Percentiles rank a stretch among this genome's conserved stretches.
Evolutionary conservation across 2,797 vertebrate species (phyloP).

Genomic region (Glossophaga mutica): DNA sequence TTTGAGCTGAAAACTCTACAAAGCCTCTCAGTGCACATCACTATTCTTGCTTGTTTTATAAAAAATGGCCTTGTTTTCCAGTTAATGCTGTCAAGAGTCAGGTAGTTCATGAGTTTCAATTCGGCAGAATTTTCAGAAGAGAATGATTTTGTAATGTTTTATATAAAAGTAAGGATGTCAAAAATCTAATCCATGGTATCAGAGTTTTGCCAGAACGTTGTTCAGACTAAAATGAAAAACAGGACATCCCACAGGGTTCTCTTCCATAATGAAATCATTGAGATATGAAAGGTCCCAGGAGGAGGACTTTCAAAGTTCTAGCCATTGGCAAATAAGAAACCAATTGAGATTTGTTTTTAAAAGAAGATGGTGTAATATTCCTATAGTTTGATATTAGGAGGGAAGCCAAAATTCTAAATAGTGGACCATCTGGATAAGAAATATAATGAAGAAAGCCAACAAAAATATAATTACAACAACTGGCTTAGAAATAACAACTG

Average conservation of each 20-base stretch:
- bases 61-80: conserved; percentile 52
- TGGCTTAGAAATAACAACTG: conserved; percentile 78
- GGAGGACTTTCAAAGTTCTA: conserved; percentile 63
- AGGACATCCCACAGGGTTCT: conserved; percentile 41
- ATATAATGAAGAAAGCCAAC: conserved; percentile 79
- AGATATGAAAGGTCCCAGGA: conserved; percentile 66
- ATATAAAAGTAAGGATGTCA: conserved; percentile 59
- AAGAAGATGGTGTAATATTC: conserved; percentile 64
- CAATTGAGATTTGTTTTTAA: conserved; percentile 70
- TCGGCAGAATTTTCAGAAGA: conserved; percentile 57
- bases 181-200: conserved; percentile 67
- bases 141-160: conserved; percentile 43
- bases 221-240: conserved; percentile 74
- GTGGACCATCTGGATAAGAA: conserved; percentile 79
- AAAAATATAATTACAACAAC: conserved; percentile 83
- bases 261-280: conserved; percentile 75
- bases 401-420: conserved; percentile 72
- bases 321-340: conserved; percentile 74
- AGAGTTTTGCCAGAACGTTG: conserved; percentile 61
- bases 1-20: conserved; percentile 7
- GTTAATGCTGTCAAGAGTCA: conserved; percentile 13
- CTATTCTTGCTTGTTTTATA: background rate
- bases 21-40: background rate
- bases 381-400: conserved; percentile 76
- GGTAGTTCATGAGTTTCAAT: conserved; percentile 50